phyloP scores from a whole-genome alignment of 2,113 vertebrate genomes.

The Brevimyrus niger region DNA sequence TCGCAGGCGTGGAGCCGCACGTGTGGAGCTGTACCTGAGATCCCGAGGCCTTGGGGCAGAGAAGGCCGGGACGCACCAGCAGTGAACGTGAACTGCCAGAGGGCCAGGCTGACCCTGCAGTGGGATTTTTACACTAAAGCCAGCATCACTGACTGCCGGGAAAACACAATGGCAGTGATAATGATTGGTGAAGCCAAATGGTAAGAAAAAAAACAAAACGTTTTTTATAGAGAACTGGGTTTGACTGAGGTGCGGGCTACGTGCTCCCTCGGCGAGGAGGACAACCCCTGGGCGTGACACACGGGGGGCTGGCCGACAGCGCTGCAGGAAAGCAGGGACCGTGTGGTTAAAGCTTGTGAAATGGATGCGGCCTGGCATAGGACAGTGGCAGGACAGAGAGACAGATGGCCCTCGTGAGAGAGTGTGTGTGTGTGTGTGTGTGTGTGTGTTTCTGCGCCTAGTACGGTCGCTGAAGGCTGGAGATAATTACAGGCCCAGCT shows the following conservation, averaged over 20 bases:
- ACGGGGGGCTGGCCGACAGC: background rate
- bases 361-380: background rate
- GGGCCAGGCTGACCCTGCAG: background rate
- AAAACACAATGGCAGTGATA: background rate
- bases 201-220: background rate
- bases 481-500: conserved; percentile 16
- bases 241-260: background rate
- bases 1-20: too few species aligned
- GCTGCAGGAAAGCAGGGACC: background rate
- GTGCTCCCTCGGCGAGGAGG: background rate
- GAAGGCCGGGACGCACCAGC: background rate
- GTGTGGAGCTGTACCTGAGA: background rate
- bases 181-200: background rate
- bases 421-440: background rate
- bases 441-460: background rate
- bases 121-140: background rate
- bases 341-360: background rate
- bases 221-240: background rate
- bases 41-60: background rate
- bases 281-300: background rate
- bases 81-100: background rate
- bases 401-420: background rate
- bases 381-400: background rate
- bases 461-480: background rate
- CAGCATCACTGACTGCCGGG: background rate